Evolutionary conservation across 2,797 vertebrate genomes (phyloP).

Genomic region (Crenichthys baileyi): DNA sequence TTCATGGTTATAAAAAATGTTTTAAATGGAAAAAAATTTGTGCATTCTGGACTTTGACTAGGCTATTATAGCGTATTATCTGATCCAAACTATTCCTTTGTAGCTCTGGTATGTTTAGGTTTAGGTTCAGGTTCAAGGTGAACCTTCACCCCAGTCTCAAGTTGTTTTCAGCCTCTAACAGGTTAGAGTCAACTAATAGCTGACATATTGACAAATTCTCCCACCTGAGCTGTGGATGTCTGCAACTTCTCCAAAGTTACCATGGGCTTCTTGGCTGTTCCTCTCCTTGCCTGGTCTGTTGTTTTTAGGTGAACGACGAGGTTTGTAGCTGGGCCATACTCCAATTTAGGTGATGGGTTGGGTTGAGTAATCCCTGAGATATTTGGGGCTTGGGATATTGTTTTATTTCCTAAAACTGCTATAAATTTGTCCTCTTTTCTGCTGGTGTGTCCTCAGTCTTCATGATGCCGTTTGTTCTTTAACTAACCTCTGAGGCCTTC

Average conservation of each 20-base stretch:
- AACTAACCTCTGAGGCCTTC: too few relatives aligned
- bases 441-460: neutral
- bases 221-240: too few relatives aligned
- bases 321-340: too few relatives aligned
- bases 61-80: neutral
- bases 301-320: neutral
- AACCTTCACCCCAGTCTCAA: too few relatives aligned
- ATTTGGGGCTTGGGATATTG: neutral
- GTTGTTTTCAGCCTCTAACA: too few relatives aligned
- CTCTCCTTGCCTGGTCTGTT: neutral
- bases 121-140: too few relatives aligned
- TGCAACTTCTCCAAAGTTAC: neutral
- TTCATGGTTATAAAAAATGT: neutral
- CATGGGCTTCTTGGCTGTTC: neutral
- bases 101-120: too few relatives aligned
- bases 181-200: too few relatives aligned
- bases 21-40: neutral
- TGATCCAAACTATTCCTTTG: neutral
- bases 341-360: too few relatives aligned
- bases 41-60: neutral
- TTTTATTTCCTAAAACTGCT: neutral
- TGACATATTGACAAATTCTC: too few relatives aligned
- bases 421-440: neutral
- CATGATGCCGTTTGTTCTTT: too few relatives aligned
- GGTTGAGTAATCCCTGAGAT: neutral